phyloP scores from a whole-genome alignment of 2,113 vertebrate species.

The Taxidea taxus region DNA sequence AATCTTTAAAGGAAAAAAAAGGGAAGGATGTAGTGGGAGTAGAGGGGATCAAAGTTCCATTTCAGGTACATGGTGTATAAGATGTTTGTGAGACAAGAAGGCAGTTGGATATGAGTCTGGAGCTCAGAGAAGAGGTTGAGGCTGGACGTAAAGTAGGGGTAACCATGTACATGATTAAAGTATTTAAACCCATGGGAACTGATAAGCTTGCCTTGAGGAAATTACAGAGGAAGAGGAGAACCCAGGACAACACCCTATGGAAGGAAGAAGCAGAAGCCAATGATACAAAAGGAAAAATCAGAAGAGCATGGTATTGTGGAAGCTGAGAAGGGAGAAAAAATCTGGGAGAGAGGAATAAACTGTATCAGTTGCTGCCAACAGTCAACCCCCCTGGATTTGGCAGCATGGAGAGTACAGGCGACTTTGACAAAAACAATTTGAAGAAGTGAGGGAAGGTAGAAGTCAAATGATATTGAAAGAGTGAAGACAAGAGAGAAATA shows the following conservation, averaged over 20 bases:
- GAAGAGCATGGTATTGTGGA: background rate
- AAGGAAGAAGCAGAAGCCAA: background rate
- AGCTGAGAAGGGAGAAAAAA: background rate
- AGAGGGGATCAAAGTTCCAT: background rate
- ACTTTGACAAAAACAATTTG: background rate
- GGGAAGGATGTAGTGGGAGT: background rate
- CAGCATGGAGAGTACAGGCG: background rate
- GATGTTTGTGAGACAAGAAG: background rate
- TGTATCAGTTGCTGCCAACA: background rate
- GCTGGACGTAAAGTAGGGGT: background rate
- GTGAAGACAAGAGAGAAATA: background rate
- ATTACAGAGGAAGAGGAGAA: background rate
- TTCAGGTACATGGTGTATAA: background rate
- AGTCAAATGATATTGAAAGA: background rate
- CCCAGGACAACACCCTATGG: background rate
- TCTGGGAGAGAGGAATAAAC: background rate
- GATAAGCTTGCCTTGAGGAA: background rate
- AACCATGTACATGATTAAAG: background rate
- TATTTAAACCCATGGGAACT: background rate
- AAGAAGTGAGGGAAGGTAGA: background rate
- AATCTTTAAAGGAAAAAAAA: no score
- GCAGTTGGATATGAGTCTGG: background rate
- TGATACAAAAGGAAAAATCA: background rate
- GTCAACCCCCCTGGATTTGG: background rate
- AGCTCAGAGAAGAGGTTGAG: background rate